Evolutionary conservation across 2,888 invertebrate genomes (phyloP).

Genomic region (Agrypnus murinus): DNA sequence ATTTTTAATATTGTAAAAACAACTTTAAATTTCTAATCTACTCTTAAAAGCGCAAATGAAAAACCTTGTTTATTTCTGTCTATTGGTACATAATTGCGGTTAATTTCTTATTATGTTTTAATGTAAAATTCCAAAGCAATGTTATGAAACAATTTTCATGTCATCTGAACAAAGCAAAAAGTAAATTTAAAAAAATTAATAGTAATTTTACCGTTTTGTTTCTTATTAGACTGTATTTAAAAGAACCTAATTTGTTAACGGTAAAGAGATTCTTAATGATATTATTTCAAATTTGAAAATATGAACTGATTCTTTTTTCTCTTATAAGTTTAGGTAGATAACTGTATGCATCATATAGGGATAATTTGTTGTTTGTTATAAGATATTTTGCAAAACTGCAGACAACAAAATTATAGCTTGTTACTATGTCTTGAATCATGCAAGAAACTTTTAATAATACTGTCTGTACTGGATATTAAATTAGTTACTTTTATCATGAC

Average conservation of each 20-base stretch:
- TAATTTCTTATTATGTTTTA: too few relatives aligned
- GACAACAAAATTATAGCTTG: slow-evolving; percentile 21
- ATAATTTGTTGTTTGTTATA: slow-evolving; percentile 11
- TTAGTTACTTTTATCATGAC: not conserved
- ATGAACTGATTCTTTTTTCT: too few relatives aligned
- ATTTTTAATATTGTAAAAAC: too few relatives aligned
- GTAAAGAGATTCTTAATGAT: slow-evolving; percentile 5
- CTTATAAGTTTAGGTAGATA: not conserved
- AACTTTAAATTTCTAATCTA: too few relatives aligned
- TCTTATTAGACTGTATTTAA: slow-evolving; percentile 9
- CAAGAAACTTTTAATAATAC: not conserved
- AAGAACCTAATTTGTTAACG: slow-evolving; percentile 20
- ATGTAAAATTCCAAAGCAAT: too few relatives aligned
- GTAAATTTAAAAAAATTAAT: slow-evolving; percentile 13
- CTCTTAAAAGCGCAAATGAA: too few relatives aligned
- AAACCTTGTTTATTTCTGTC: too few relatives aligned
- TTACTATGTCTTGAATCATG: slow-evolving; percentile 1
- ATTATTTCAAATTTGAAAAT: slow-evolving; percentile 10
- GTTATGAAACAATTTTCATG: slow-evolving; percentile 9
- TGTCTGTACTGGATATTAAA: too few relatives aligned
- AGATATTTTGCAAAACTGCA: slow-evolving; percentile 9
- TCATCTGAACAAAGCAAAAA: slow-evolving; percentile 7
- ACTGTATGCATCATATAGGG: not conserved
- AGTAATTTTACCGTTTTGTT: slow-evolving; percentile 12
- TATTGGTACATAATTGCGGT: too few relatives aligned